Conservation (phyloP, 1,140 invertebrate genomes). For the Hestina assimilis region DNA sequence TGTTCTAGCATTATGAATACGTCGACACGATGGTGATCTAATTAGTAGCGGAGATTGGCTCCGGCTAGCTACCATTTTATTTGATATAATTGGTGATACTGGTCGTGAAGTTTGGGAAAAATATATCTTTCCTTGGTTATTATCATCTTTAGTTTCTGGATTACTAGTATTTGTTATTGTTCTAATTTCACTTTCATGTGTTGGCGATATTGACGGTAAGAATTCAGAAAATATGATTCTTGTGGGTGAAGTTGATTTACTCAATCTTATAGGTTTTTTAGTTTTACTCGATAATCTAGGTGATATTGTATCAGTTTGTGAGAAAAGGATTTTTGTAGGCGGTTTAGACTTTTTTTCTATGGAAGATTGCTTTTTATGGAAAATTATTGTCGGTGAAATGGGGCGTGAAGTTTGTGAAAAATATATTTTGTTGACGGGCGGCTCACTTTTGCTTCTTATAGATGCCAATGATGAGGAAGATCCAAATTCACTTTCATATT, state of each 20-base stretch:
- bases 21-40: constrained; percentile 82
- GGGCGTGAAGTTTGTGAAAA: constrained; percentile 72
- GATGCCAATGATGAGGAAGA: constrained; percentile 59
- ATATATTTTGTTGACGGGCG: constrained; percentile 72
- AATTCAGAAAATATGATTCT: constrained; percentile 57
- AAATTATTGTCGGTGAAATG: constrained; percentile 44
- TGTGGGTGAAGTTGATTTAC: constrained; percentile 40
- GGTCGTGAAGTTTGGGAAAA: constrained; percentile 64
- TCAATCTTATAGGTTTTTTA: constrained; percentile 25
- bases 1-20: constrained; percentile 78
- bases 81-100: constrained; percentile 61
- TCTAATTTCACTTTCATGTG: constrained; percentile 29
- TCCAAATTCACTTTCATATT: constrained; percentile 55
- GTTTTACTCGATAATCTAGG: constrained; percentile 43
- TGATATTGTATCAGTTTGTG: constrained; percentile 48
- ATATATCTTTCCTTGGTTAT: constrained; percentile 43
- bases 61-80: constrained; percentile 42
- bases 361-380: constrained; percentile 32
- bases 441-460: constrained; percentile 78
- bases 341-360: constrained; percentile 37
- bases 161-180: constrained; percentile 3
- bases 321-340: constrained; percentile 62
- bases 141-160: constrained; percentile 1
- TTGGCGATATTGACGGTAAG: constrained; percentile 44
- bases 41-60: constrained; percentile 78